Conservation (phyloP, 2,113 vertebrate genomes). For the Tragelaphus strepsiceros region DNA sequence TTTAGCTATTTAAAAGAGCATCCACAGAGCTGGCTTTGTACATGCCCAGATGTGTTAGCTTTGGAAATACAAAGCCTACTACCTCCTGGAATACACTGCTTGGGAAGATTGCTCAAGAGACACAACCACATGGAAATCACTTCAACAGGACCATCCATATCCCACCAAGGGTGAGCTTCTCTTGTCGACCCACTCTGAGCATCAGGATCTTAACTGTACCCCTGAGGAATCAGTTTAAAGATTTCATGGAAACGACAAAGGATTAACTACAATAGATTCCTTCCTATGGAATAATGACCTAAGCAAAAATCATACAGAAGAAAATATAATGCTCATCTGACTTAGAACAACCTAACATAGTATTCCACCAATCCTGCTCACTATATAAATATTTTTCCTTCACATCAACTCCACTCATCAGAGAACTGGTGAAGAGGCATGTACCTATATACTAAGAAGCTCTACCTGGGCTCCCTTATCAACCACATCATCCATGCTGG, state of each 20-base stretch:
- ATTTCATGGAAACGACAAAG: not conserved
- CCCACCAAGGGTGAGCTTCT: not conserved
- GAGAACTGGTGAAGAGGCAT: not conserved
- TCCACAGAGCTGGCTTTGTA: not conserved
- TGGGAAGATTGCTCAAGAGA: not conserved
- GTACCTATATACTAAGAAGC: not conserved
- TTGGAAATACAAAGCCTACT: not conserved
- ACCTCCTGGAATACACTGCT: not conserved
- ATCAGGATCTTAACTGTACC: not conserved
- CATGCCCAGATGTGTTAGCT: not conserved
- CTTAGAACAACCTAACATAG: not conserved
- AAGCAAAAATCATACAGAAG: not conserved
- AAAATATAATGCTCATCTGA: not conserved
- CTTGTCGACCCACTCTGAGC: not conserved
- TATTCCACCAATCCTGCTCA: not conserved
- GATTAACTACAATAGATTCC: not conserved
- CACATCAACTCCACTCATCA: not conserved
- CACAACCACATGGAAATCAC: not conserved
- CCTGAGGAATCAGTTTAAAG: not conserved
- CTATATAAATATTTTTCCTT: not conserved
- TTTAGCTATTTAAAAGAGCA: not conserved
- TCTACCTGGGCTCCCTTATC: not conserved
- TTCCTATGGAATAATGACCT: not conserved
- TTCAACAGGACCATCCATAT: not conserved
- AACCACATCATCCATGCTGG: too few relatives aligned